Base-by-base conservation (phyloP, 2,113 vertebrate genomes). In the Periophthalmus modestus region DNA sequence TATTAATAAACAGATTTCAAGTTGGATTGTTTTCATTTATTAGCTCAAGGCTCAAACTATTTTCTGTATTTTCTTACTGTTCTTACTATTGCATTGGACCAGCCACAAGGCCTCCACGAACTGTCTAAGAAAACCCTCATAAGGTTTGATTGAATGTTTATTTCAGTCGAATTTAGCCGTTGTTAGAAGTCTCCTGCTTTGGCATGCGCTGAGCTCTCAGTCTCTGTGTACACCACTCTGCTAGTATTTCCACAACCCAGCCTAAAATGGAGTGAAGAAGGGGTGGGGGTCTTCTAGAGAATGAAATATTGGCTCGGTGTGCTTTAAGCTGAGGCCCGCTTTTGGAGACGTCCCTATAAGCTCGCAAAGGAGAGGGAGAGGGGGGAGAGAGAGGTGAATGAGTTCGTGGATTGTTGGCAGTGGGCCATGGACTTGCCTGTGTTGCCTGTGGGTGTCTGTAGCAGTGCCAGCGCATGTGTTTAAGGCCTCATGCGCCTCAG, bases 401-500 rank as follows among this genome's bases (percentile, higher is more conserved):
- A 87, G 93, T 94, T 94, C 92, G 89, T 92, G 88, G 81, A 75
- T 79, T 69, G 34, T 83, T 94, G 93, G 93, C 92, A 80, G 76
- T 3, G 69, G 76, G 88, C 93, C 92, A 93, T 34, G 28, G 69
- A 79, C 81, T 88, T 82, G 52, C 52, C 52, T 55, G 23, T 59
- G 57, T 59, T 28, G 93, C 92, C 92, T 92, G 91, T 92, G 92
- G 91, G 90, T 92, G 92, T 93, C 89, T 93, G 91, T 90, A 89
- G 85, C 87, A 47, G 74, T 88, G 91, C 91, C 90, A 93, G 90
- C 82, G 89, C 91, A 91, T 93, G 92, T 93, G 91, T 93, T 94
- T 89, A 90, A 89, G 88, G 87, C 82, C 85, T 80, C 81, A 66
- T 87, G 90, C 18, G 69, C 88, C 82, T 87, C 84, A 79, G 75